A percentile compares a stretch with the other conserved stretches of the same genome.
Evolutionary conservation across 2,797 vertebrate genomes (phyloP).

Genomic region (Sarcoramphus papa): DNA sequence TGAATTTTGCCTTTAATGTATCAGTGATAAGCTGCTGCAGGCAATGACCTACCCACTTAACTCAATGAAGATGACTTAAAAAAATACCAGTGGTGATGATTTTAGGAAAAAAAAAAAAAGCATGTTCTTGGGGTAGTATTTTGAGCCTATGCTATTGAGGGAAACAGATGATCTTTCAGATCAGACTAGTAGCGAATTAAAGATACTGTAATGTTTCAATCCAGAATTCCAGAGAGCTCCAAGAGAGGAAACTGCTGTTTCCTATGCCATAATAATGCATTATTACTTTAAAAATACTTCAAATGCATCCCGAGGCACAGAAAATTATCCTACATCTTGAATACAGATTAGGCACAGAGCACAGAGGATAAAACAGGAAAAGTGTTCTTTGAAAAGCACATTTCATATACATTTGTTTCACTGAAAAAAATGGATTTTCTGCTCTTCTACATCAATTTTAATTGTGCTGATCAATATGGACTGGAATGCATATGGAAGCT

Average conservation of each 20-base stretch:
- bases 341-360: background rate
- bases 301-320: constrained; percentile 16
- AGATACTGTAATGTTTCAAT: background rate
- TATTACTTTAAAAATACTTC: constrained; percentile 48
- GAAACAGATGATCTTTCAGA: constrained; percentile 21
- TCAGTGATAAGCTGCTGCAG: background rate
- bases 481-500: background rate
- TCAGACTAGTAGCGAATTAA: background rate
- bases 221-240: background rate
- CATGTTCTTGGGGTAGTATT: background rate
- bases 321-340: constrained; percentile 16
- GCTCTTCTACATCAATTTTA: background rate
- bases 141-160: background rate
- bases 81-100: background rate
- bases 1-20: background rate
- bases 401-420: background rate
- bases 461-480: background rate
- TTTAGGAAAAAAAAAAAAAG: background rate
- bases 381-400: background rate
- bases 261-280: constrained; percentile 23
- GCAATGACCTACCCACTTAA: background rate
- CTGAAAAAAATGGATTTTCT: background rate
- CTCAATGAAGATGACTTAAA: background rate
- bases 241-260: constrained; percentile 20
- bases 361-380: background rate